Evolutionary conservation across 2,113 vertebrate species (phyloP), one percentile per base, ranked within the genome.

Genomic region (Bos indicus): DNA sequence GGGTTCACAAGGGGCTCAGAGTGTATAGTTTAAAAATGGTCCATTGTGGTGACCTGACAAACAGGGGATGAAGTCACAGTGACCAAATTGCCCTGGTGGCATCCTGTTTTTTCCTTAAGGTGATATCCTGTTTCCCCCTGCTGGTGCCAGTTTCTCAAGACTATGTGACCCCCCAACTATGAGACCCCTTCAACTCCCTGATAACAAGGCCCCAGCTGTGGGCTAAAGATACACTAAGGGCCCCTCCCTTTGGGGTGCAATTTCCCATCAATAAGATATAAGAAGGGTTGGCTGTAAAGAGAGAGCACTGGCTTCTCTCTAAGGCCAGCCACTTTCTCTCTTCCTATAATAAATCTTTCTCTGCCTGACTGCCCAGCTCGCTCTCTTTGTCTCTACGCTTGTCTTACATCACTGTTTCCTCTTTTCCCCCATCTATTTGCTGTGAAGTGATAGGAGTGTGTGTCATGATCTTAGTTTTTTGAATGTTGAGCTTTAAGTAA

Each of bases 151-250:
- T 64, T 64, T 64, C 15, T 64, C 30, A n/a, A n/a, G 15, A n/a
- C 15, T 64, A 64, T 0, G 0, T 3, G 7, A 64, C 2, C 60
- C 60, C 11, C 1, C 3, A 16, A 30, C 62, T 7, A 17, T 64
- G 30, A 64, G 62, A 64, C 30, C 28, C 30, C 62, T 64, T 64
- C 16, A 17, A 8, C 62, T 64, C 30, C 30, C 30, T 64, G 33
- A 33, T n/a, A n/a, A 64, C 7, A n/a, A 64, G 62, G n/a, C 62
- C 62, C 30, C 30, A 17, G 30, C 62, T 64, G 7, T 0, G 1
- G 62, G 62, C 62, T 64, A 64, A n/a, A 64, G 62, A 64, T 64
- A 64, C 60, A n/a, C 30, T 64, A n/a, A n/a, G 15, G 62, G 3
- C 30, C 62, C 62, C 15, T n/a, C 62, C 30, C 62, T 64, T n/a